Evolutionary conservation across 2,888 invertebrate species (phyloP).

Genomic region (Heteromyza rotundicornis): DNA sequence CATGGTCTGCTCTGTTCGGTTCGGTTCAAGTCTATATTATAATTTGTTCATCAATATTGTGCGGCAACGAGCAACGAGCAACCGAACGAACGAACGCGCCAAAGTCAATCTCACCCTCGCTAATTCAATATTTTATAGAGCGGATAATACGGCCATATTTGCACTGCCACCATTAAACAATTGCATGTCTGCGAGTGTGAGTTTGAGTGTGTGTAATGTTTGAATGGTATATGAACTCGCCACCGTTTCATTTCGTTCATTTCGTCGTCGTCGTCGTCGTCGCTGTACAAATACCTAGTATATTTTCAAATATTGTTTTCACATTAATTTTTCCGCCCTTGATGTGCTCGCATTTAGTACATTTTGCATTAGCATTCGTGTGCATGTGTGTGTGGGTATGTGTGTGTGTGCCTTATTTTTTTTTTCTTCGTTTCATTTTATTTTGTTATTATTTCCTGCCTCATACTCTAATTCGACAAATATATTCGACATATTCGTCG

Average conservation of each 20-base stretch:
- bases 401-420: background rate
- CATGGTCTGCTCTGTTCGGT: background rate
- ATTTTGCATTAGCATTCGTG: background rate
- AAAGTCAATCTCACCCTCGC: background rate
- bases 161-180: background rate
- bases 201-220: background rate
- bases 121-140: conserved; percentile 15
- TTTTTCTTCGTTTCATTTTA: background rate
- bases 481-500: background rate
- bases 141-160: conserved; percentile 21
- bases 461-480: no score
- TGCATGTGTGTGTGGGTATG: background rate
- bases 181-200: background rate
- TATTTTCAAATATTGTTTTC: conserved; percentile 26
- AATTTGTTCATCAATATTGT: background rate
- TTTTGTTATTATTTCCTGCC: background rate
- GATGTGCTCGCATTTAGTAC: conserved; percentile 11
- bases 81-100: background rate
- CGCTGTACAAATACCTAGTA: no score
- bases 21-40: background rate
- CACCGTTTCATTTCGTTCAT: background rate
- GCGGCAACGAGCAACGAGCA: no score
- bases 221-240: background rate
- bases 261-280: background rate
- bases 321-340: conserved; percentile 29